Evolutionary conservation across 2,113 vertebrate species (phyloP).

Genomic region (Coptodon bakossiorum): DNA sequence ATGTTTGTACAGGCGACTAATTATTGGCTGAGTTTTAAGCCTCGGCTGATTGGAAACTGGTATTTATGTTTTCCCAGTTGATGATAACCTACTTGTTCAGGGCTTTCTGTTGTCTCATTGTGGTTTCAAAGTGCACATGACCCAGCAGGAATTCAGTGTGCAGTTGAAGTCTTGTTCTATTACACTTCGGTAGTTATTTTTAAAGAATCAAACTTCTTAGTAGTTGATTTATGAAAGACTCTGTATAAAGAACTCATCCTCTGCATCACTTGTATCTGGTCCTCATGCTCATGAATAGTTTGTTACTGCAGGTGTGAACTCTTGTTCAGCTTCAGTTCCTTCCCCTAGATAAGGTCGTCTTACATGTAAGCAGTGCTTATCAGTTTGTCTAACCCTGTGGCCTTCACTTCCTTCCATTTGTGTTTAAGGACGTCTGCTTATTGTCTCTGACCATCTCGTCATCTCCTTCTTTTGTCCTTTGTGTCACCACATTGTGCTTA

Average conservation of each 20-base stretch:
- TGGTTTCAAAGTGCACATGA: not conserved
- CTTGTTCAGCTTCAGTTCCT: not conserved
- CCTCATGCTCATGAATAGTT: not conserved
- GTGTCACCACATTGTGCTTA: not conserved
- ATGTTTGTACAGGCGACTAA: not conserved
- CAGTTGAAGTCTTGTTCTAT: not conserved
- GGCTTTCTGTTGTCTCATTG: not conserved
- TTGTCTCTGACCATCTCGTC: not conserved
- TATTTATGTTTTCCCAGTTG: not conserved
- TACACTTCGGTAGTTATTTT: not conserved
- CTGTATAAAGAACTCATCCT: not conserved
- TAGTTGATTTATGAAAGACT: not conserved
- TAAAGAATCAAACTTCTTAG: not conserved
- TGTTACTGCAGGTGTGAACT: not conserved
- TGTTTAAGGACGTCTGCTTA: not conserved
- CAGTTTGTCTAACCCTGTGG: not conserved
- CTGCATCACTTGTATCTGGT: not conserved
- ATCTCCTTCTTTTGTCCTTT: slow-evolving; percentile 25
- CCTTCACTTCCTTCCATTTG: not conserved
- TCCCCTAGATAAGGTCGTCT: not conserved
- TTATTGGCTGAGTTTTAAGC: not conserved
- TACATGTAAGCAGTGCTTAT: not conserved
- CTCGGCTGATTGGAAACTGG: not conserved
- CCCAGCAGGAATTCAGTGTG: not conserved
- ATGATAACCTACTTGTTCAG: not conserved